Conservation (phyloP, 2,113 vertebrate genomes). For the Mastomys natalensis region DNA sequence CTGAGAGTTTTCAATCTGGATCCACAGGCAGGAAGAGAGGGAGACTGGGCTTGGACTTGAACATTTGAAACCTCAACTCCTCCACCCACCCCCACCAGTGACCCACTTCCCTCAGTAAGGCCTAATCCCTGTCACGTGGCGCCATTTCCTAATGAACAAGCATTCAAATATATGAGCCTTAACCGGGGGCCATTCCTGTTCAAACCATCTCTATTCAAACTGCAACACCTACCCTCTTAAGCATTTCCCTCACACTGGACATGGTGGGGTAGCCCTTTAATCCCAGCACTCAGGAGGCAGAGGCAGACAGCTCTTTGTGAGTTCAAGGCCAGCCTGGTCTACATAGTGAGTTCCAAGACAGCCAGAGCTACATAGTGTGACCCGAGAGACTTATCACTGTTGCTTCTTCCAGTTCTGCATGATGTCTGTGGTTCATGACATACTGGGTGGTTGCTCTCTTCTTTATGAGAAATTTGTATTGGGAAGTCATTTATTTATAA, state of each 20-base stretch:
- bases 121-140: background rate
- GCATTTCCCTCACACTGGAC: background rate
- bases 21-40: background rate
- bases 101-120: background rate
- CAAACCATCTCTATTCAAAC: background rate
- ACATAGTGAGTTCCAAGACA: background rate
- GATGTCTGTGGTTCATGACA: background rate
- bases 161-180: background rate
- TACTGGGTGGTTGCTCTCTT: background rate
- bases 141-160: background rate
- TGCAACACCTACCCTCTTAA: background rate
- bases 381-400: background rate
- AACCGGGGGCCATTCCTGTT: background rate
- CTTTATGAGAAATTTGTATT: conserved; percentile 33
- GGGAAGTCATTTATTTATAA: background rate
- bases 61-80: background rate
- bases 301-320: background rate
- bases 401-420: background rate
- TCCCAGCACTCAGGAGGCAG: background rate
- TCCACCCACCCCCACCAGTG: background rate
- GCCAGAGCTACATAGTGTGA: background rate
- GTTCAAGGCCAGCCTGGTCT: background rate
- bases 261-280: background rate
- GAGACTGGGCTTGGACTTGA: background rate
- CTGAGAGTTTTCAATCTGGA: background rate